phyloP scores from a whole-genome alignment of 2,888 invertebrate genomes.

The Dicyrtomina minuta region DNA sequence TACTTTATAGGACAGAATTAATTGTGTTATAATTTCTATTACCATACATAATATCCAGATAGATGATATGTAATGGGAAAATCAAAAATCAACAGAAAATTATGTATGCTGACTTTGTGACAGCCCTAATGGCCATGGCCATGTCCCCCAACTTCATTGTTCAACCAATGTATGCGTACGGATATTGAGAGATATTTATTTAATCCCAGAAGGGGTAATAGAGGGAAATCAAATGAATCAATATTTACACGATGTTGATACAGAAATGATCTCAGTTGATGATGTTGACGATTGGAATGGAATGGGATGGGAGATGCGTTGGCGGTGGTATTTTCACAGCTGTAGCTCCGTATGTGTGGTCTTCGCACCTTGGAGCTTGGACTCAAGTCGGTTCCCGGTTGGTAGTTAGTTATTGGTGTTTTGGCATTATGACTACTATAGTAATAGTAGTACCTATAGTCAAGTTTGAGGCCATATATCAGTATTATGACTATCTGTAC shows the following conservation, averaged over 20 bases:
- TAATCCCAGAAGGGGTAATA: too few species aligned
- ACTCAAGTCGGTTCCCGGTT: too few species aligned
- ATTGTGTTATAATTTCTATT: too few species aligned
- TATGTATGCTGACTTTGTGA: too few species aligned
- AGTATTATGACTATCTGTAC: not conserved
- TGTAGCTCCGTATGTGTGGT: slow-evolving; percentile 44
- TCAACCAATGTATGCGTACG: not conserved
- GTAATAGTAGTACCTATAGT: not conserved
- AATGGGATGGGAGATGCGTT: slow-evolving; percentile 18
- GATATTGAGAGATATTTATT: too few species aligned
- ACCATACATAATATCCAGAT: too few species aligned
- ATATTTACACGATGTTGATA: slow-evolving; percentile 8
- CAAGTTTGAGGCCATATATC: not conserved
- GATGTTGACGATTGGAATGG: slow-evolving; percentile 11
- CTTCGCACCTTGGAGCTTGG: slow-evolving; percentile 29
- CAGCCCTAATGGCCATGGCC: too few species aligned
- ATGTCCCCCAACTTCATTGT: too few species aligned
- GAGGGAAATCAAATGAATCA: slow-evolving; percentile 1
- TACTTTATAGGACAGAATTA: too few species aligned
- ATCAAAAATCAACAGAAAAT: too few species aligned
- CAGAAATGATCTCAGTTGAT: not conserved
- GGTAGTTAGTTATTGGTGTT: not conserved
- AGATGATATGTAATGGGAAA: too few species aligned
- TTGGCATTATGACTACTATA: too few species aligned
- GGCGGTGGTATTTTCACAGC: slow-evolving; percentile 43